Evolutionary conservation across 1,140 invertebrate species (phyloP), one percentile per base, ranked within the genome.

Genomic region (Bombyx mori): DNA sequence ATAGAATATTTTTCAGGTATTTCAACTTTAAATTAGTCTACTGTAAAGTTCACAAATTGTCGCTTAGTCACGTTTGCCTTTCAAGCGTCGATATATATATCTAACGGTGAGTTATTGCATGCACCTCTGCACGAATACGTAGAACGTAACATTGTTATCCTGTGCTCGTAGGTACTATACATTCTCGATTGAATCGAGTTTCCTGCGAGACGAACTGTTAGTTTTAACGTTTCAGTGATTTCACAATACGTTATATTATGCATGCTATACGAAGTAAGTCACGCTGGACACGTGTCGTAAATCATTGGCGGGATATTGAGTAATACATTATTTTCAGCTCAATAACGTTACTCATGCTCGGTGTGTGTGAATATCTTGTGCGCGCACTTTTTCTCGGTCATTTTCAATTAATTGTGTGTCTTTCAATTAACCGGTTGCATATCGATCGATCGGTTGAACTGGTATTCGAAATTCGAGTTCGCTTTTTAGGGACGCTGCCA

Each of bases 271-370:
- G 52, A 18, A 18, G 22, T 22, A 54, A 44, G 10, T 42, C 35
- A 53, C 52, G 10, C 18, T 44, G 42, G 10, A 5, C 42, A n/a
- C n/a, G 45, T 44, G 12, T 54, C 18, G 53, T 46, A 54, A 54
- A 54, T 54, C 52, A 54, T 54, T 22, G 45, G 18, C 53, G 22
- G 53, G 26, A 35, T 35, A 54, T 54, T 54, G 53, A 54, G 53
- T 54, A 54, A 54, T 54, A 44, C 45, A 10, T 54, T 54, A 54
- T 54, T 54, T 54, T 45, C 10, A 42, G 53, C 44, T 44, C 53
- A 54, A 54, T 54, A 46, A 54, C 45, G 12, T 26, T 53, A 52
- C 52, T 54, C 44, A 7, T 9, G 44, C 22, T 45, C 44, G 43
- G 12, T 54, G 53, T 54, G 44, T 18, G 26, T 44, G 44, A 42